Conservation (phyloP, 2,113 vertebrate genomes). For the Mustelus asterias region DNA sequence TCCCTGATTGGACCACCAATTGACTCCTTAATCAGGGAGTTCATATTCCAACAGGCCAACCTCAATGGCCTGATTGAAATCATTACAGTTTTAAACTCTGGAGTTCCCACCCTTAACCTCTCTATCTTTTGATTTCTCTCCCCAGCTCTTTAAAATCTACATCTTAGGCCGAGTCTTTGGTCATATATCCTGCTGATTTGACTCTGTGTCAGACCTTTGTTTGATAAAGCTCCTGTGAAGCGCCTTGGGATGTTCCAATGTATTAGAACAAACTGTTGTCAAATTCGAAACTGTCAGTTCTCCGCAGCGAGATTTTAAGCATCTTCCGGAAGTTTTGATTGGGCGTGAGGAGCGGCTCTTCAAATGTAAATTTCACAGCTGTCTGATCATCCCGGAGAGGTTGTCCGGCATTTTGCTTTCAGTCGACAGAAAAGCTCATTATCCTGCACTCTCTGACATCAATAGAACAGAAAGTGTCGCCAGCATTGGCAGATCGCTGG, state of each 20-base stretch:
- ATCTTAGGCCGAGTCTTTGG: not conserved
- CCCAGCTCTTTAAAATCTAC: not conserved
- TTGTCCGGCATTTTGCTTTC: constrained; percentile 43
- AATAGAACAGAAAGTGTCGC: constrained; percentile 59
- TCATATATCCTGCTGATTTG: not conserved
- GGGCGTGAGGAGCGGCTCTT: not conserved
- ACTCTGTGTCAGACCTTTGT: not conserved
- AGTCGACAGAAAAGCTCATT: constrained; percentile 46
- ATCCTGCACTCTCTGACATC: constrained; percentile 50
- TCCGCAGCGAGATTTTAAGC: not conserved
- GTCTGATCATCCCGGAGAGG: constrained; percentile 41
- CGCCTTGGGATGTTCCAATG: not conserved
- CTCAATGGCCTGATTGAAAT: too few species aligned
- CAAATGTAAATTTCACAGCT: constrained; percentile 11
- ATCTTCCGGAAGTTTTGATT: not conserved
- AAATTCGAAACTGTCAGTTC: not conserved
- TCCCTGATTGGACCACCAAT: too few species aligned
- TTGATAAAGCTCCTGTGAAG: not conserved
- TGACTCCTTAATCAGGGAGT: too few species aligned
- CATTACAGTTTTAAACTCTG: too few species aligned
- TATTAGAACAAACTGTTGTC: not conserved
- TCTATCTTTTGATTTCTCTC: not conserved
- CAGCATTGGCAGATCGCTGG: constrained; percentile 57
- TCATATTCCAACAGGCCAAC: too few species aligned
- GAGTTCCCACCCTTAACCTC: not conserved